phyloP scores from a whole-genome alignment of 2,888 invertebrate species.

The Xylota sylvarum region DNA sequence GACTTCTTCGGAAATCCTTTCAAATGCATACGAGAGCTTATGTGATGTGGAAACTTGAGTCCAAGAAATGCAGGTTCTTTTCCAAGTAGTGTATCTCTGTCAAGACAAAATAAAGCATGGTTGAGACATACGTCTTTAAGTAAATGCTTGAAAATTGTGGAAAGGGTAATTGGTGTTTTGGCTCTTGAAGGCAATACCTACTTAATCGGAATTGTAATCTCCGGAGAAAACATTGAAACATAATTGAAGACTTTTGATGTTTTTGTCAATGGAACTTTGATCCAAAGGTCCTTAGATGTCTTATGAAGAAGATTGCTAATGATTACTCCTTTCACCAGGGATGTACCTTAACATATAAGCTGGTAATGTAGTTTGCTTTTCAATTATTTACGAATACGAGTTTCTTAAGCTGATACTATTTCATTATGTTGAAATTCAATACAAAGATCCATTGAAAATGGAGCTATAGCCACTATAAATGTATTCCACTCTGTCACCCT shows the following conservation, averaged over 20 bases:
- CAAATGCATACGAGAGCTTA: constrained; percentile 5
- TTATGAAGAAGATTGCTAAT: no score
- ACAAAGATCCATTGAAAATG: no score
- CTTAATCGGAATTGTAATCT: neutral
- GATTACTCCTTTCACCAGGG: no score
- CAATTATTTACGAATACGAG: no score
- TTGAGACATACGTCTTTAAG: constrained; percentile 2
- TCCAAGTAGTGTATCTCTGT: neutral
- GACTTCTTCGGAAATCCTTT: constrained; percentile 8
- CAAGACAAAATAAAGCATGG: neutral
- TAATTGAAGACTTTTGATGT: neutral
- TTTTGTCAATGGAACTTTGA: neutral
- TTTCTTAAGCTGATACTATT: no score
- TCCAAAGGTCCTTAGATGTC: no score
- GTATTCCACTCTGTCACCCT: no score
- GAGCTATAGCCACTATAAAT: no score
- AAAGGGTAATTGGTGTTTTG: neutral
- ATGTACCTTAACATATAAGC: no score
- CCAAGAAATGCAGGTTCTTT: neutral
- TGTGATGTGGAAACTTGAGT: neutral
- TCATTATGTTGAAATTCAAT: no score
- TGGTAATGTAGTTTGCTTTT: no score
- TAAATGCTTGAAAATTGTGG: neutral
- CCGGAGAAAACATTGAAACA: neutral
- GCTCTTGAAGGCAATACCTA: no score